These are phyloP conservation scores for Neodon shergylaensis DNA, from an alignment of 2,113 vertebrate species.

Conservation along the genomic window DNA sequence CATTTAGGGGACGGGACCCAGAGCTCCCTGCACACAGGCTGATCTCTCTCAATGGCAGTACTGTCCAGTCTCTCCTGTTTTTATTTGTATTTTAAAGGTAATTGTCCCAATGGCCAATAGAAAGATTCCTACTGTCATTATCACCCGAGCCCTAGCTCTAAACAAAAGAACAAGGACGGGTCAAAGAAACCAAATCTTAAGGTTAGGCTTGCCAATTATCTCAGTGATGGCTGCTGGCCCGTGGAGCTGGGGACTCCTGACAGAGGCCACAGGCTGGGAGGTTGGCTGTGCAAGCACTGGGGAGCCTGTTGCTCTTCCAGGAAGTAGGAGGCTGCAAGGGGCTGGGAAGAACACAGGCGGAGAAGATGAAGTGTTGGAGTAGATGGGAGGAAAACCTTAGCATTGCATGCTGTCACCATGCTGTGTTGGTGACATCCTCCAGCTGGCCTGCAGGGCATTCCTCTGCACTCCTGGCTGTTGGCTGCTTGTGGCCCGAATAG, in stretches of 20 bases:
- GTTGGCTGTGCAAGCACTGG: not conserved
- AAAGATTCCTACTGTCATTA: not conserved
- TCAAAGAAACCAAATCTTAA: not conserved
- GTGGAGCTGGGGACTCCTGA: not conserved
- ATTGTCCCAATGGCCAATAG: not conserved
- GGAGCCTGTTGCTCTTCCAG: not conserved
- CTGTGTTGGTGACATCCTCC: too few relatives aligned
- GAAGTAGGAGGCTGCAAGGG: not conserved
- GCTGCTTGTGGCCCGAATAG: not conserved
- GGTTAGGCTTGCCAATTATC: not conserved
- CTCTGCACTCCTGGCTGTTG: not conserved
- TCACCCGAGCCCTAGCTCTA: too few relatives aligned
- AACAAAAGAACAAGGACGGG: not conserved
- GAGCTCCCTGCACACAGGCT: not conserved
- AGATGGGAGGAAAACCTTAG: accelerated
- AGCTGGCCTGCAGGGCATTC: accelerated
- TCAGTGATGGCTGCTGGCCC: not conserved
- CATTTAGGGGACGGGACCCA: not conserved
- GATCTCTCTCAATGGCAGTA: not conserved
- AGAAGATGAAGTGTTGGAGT: too few relatives aligned
- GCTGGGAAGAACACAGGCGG: not conserved
- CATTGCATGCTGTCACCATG: accelerated
- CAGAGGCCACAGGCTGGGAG: too few relatives aligned
- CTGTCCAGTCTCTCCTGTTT: not conserved
- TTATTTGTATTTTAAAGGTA: not conserved